These are phyloP conservation scores for Lagorchestes hirsutus DNA, from an alignment of 2,797 vertebrate species.

Conservation along the genomic window DNA sequence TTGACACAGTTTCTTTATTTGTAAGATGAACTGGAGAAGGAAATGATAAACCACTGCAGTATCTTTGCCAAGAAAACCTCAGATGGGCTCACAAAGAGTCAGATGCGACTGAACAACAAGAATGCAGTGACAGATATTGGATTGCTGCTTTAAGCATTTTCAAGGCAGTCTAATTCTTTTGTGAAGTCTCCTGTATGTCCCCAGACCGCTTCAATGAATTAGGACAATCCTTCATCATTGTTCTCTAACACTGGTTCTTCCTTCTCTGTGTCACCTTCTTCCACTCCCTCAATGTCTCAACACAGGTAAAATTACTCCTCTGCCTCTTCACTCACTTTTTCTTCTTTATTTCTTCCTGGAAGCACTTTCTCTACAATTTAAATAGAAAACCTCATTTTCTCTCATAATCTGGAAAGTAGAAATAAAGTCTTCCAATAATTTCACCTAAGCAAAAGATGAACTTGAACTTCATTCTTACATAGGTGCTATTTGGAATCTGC, in stretches of 20 bases:
- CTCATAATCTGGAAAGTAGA: constrained; percentile 21
- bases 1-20: neutral
- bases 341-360: constrained; percentile 36
- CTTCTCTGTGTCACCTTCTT: neutral
- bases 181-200: neutral
- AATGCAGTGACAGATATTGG: neutral
- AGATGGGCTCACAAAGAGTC: too few species aligned
- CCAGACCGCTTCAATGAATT: neutral
- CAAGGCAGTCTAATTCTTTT: neutral
- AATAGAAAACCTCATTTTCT: neutral
- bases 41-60: neutral
- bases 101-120: too few species aligned
- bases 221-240: neutral
- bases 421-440: neutral
- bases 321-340: constrained; percentile 6
- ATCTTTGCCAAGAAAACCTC: too few species aligned
- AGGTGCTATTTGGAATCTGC: neutral
- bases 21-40: neutral
- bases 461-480: neutral
- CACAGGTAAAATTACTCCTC: neutral
- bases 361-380: constrained; percentile 48
- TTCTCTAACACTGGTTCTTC: neutral
- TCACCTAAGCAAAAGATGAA: neutral
- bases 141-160: neutral
- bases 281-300: neutral